phyloP scores from a whole-genome alignment of 1,140 invertebrate genomes.

The Oreohelix idahoensis region DNA sequence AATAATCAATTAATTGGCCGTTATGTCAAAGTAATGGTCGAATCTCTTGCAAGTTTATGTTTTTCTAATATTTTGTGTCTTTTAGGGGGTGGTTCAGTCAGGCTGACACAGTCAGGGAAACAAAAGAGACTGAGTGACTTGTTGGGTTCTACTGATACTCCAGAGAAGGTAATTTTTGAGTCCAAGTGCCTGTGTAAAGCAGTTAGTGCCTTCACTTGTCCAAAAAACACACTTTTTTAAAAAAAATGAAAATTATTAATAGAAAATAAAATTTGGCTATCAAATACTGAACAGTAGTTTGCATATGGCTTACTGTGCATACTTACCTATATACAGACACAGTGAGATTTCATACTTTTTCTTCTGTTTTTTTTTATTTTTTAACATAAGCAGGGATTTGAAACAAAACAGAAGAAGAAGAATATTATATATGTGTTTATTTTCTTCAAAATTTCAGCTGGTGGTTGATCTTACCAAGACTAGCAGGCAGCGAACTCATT shows the following conservation, averaged over 20 bases:
- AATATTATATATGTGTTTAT: not conserved
- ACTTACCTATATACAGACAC: no score
- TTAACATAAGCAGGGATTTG: not conserved
- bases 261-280: no score
- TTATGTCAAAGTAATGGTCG: no score
- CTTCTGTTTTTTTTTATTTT: no score
- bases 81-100: slow-evolving; percentile 48
- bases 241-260: no score
- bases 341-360: no score
- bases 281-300: no score
- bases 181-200: no score
- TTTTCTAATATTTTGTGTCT: not conserved
- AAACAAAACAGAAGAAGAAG: not conserved
- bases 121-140: slow-evolving; percentile 45
- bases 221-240: no score
- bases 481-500: slow-evolving; percentile 44
- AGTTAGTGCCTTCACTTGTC: no score
- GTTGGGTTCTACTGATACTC: slow-evolving; percentile 41
- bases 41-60: not conserved
- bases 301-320: no score
- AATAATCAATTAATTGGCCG: no score
- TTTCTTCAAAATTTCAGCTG: slow-evolving; percentile 33
- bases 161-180: slow-evolving; percentile 44
- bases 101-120: slow-evolving; percentile 48
- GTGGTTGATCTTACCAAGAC: slow-evolving; percentile 44